phyloP scores from a whole-genome alignment of 2,797 vertebrate genomes.

The Enteromius mattozi region DNA sequence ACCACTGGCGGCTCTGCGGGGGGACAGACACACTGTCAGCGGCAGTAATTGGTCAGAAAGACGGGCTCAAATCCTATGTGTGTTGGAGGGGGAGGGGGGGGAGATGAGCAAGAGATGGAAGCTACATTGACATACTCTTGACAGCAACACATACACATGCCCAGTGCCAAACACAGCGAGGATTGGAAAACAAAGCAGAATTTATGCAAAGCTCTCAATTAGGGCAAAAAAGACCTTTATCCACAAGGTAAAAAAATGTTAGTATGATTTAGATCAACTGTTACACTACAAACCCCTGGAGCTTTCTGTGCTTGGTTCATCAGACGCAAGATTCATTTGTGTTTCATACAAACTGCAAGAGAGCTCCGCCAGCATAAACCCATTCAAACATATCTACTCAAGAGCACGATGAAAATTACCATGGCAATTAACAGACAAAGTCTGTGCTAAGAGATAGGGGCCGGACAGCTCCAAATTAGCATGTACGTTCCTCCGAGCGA shows the following conservation, averaged over 20 bases:
- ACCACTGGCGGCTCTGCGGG: constrained; percentile 45
- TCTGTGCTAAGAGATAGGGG: constrained; percentile 32
- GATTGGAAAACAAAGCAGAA: neutral
- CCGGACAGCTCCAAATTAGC: constrained; percentile 41
- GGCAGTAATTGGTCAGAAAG: constrained; percentile 59
- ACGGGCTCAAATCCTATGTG: constrained; percentile 18
- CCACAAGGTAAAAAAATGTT: neutral
- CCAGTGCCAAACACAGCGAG: neutral
- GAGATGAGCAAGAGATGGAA: neutral
- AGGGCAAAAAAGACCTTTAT: neutral
- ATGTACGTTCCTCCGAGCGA: constrained; percentile 14
- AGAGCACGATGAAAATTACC: constrained; percentile 46
- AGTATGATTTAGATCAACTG: constrained; percentile 20
- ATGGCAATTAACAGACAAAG: constrained; percentile 53
- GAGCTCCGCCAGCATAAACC: constrained; percentile 7
- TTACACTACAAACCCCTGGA: neutral
- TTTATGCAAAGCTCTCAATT: constrained; percentile 27
- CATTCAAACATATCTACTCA: constrained; percentile 32
- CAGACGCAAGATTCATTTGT: neutral
- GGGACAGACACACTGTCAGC: constrained; percentile 41
- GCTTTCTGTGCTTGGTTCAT: constrained; percentile 10
- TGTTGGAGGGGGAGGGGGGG: neutral
- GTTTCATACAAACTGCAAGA: neutral
- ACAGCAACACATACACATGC: neutral
- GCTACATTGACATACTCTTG: neutral